phyloP scores from a whole-genome alignment of 2,113 vertebrate genomes.

The Pseudorhombus dupliciocellatus region DNA sequence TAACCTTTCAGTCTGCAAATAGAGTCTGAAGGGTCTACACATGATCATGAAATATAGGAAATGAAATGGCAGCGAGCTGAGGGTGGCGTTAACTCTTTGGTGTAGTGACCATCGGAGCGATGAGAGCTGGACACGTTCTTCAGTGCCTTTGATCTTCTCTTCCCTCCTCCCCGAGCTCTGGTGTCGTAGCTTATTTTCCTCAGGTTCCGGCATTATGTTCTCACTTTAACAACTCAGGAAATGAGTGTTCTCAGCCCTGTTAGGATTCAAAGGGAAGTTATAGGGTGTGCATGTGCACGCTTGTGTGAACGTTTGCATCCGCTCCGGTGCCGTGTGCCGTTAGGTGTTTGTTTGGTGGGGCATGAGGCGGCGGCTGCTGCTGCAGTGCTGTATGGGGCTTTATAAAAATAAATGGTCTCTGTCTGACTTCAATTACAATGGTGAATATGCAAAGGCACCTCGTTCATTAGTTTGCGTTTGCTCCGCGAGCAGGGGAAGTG shows the following conservation, averaged over 20 bases:
- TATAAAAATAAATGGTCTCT: slow-evolving; percentile 75
- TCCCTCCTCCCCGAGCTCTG: neutral
- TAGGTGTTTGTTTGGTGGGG: slow-evolving; percentile 38
- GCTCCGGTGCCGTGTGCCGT: slow-evolving; percentile 2
- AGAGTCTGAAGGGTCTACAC: slow-evolving; percentile 29
- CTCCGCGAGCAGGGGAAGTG: slow-evolving; percentile 57
- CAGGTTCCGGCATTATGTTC: slow-evolving; percentile 36
- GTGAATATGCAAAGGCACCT: slow-evolving; percentile 58
- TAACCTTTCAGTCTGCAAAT: slow-evolving; percentile 43
- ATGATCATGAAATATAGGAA: slow-evolving; percentile 31
- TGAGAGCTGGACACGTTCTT: neutral
- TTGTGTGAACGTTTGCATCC: neutral
- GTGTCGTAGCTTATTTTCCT: slow-evolving; percentile 21
- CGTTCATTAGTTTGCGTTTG: slow-evolving; percentile 70
- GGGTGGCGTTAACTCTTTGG: neutral
- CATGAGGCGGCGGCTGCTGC: slow-evolving; percentile 5
- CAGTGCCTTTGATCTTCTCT: neutral
- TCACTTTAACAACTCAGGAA: slow-evolving; percentile 65
- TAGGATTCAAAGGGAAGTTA: slow-evolving; percentile 36
- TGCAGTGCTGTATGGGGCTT: slow-evolving; percentile 50
- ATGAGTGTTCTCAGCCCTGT: slow-evolving; percentile 51
- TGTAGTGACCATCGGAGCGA: neutral
- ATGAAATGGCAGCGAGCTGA: slow-evolving; percentile 23
- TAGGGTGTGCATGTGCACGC: neutral
- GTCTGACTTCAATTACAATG: slow-evolving; percentile 67